Evolutionary conservation across 2,888 invertebrate species (phyloP), one percentile per base, ranked within the genome.

Genomic region (Oligia fasciuncula): DNA sequence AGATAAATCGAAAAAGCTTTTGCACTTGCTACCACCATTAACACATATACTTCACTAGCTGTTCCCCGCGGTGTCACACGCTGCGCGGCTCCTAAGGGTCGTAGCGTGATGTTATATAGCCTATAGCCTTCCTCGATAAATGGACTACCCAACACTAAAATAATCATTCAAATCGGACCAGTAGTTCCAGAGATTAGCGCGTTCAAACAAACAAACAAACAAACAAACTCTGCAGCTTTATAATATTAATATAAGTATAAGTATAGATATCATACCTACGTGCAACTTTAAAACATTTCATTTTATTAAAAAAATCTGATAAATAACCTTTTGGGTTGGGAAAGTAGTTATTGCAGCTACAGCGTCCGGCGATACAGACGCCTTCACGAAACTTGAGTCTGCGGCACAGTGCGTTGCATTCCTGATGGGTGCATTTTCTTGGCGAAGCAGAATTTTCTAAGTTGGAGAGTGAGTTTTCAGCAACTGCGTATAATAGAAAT

Each of bases 11-110:
- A 0, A 70, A 13, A 49, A 51, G 13, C 19, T 69, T 51, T 6
- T 29, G 23, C 77, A 85, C 11, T 66, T 69, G 60, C 79, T 80
- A 40, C n/a, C 46, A 11, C 46, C 65, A 23, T 68, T 62, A 4
- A 62, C 60, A 23, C 79, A 85, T 19, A 17, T 43, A 43, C 4
- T n/a, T 14, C 17, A 29, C n/a, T n/a, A n/a, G n/a, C n/a, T n/a
- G n/a, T n/a, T n/a, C n/a, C n/a, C n/a, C n/a, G n/a, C n/a, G n/a
- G n/a, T n/a, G n/a, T n/a, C n/a, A n/a, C n/a, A n/a, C n/a, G n/a
- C n/a, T n/a, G n/a, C n/a, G n/a, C n/a, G n/a, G n/a, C n/a, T n/a
- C n/a, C n/a, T n/a, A n/a, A n/a, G n/a, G n/a, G n/a, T n/a, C n/a
- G n/a, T n/a, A n/a, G n/a, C n/a, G n/a, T n/a, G n/a, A n/a, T n/a